phyloP scores from a whole-genome alignment of 2,113 vertebrate species.

The Machaerirhynchus nigripectus region DNA sequence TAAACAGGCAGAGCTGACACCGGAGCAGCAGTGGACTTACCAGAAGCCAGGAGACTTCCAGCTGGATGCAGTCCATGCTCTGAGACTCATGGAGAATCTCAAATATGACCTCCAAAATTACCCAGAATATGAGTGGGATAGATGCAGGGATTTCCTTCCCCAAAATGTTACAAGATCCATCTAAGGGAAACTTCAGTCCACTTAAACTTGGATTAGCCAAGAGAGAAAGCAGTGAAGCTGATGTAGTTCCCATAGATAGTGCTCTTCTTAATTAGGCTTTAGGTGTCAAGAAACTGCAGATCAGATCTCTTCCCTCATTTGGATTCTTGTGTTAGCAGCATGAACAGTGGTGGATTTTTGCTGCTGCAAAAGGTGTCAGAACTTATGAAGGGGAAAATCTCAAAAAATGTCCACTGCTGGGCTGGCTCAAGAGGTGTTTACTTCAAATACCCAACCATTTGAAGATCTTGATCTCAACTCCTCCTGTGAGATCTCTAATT shows the following conservation, averaged over 20 bases:
- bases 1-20: not conserved
- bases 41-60: not conserved
- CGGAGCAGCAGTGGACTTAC: not conserved
- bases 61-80: not conserved
- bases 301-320: not conserved
- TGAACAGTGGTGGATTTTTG: not conserved
- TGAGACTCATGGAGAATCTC: not conserved
- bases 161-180: not conserved
- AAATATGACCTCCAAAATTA: not conserved
- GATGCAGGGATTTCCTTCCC: not conserved
- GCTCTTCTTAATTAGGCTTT: not conserved
- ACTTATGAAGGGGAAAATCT: not conserved
- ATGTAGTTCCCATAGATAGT: not conserved
- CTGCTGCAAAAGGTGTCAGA: not conserved
- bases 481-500: not conserved
- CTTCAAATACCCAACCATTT: not conserved
- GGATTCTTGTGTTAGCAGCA: not conserved
- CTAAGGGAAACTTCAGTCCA: not conserved
- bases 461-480: not conserved
- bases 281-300: not conserved
- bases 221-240: not conserved
- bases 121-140: not conserved
- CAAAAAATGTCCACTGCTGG: not conserved
- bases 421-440: not conserved
- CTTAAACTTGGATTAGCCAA: not conserved